Percentiles rank a stretch among this genome's conserved stretches.
phyloP scores from a whole-genome alignment of 1,140 invertebrate genomes.

The Manduca sexta region DNA sequence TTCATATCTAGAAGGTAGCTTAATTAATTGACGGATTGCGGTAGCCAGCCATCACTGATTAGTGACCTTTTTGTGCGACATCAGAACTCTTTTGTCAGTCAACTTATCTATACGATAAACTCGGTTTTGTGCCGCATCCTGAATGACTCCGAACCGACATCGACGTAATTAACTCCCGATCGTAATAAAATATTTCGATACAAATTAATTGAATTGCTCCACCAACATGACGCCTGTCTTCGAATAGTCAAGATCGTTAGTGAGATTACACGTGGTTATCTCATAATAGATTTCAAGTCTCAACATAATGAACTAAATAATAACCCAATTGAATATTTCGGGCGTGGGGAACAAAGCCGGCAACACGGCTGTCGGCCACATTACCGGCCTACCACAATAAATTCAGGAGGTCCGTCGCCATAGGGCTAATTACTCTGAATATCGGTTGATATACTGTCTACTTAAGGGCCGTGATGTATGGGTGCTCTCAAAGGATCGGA shows the following conservation, averaged over 20 bases:
- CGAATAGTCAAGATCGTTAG: slow-evolving; percentile 1
- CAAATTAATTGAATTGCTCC: not conserved
- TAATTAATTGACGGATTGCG: slow-evolving; percentile 69
- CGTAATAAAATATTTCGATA: not conserved
- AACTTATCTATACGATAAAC: slow-evolving; percentile 42
- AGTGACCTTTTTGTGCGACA: slow-evolving; percentile 52
- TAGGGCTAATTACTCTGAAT: slow-evolving; percentile 69
- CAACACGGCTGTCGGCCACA: slow-evolving; percentile 62
- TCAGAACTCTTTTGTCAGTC: slow-evolving; percentile 53
- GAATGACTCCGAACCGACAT: not conserved
- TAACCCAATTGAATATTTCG: slow-evolving; percentile 61
- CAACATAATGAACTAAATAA: slow-evolving; percentile 19
- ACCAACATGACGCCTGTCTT: not conserved
- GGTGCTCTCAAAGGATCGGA: slow-evolving; percentile 57
- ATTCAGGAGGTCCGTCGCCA: slow-evolving; percentile 67
- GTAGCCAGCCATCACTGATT: slow-evolving; percentile 50
- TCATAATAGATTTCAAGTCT: slow-evolving; percentile 7
- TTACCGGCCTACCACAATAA: slow-evolving; percentile 69
- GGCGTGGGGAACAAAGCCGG: slow-evolving; percentile 58
- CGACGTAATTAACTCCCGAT: too few relatives aligned
- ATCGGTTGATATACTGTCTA: slow-evolving; percentile 72
- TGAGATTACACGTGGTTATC: slow-evolving; percentile 2
- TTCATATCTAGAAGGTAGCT: slow-evolving; percentile 52
- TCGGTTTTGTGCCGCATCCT: not conserved
- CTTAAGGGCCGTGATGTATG: slow-evolving; percentile 68